Conservation (phyloP, 35 echinoderm and acorn worm genomes). For the Amphiura filiformis region DNA sequence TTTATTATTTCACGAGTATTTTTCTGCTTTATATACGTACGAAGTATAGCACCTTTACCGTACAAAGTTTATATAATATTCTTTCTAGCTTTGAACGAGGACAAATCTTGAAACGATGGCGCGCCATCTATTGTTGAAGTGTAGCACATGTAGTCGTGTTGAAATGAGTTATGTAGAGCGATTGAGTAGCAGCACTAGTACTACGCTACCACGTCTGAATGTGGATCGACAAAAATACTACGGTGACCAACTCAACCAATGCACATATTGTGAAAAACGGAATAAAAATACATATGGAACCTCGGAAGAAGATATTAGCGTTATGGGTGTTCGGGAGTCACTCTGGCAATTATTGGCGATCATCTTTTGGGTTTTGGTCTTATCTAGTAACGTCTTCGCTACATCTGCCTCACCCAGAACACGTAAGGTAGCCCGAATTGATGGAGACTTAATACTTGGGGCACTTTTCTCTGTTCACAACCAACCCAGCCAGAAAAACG, state of each 20-base stretch:
- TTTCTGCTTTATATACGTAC: too few species aligned
- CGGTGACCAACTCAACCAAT: not conserved
- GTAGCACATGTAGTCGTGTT: not conserved
- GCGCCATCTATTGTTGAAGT: not conserved
- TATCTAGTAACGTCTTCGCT: not conserved
- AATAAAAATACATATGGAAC: not conserved
- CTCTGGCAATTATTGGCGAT: not conserved
- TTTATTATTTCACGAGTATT: too few species aligned
- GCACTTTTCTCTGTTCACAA: conserved; percentile 95
- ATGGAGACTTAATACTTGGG: conserved; percentile 87
- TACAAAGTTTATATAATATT: too few species aligned
- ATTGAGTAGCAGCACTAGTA: not conserved
- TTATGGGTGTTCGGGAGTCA: not conserved
- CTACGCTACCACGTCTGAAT: not conserved
- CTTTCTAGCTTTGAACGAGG: too few species aligned
- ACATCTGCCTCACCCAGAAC: conserved; percentile 6
- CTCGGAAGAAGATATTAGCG: not conserved
- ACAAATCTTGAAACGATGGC: not conserved
- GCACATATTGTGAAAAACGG: not conserved
- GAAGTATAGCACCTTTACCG: too few species aligned
- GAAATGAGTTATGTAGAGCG: not conserved
- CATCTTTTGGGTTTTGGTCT: conserved; percentile 8
- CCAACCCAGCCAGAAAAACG: conserved; percentile 32
- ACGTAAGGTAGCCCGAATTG: conserved; percentile 78
- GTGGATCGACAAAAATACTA: not conserved